Evolutionary conservation across 92 coral and sea anemone genomes (phyloP), one percentile per base, ranked within the genome.

Genomic region (Parazoanthus atlanticus): DNA sequence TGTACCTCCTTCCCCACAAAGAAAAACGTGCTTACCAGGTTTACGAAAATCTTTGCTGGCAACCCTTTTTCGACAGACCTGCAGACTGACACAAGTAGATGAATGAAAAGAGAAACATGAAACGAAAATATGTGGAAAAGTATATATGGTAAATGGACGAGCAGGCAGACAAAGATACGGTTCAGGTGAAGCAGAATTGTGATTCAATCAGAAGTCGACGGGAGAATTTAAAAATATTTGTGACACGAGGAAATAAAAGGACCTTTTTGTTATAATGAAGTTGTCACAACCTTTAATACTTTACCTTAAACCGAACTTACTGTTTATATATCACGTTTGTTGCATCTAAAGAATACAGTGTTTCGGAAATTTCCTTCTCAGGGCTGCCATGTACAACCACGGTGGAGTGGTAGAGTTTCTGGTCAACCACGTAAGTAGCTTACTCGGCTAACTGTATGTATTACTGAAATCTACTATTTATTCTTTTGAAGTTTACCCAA

Each of bases 321-420:
- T 61, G 69, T 61, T 23, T 1, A 21, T 21, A 23, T 21, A 61
- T 1, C 28, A 61, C 28, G 8, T 52, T 52, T 13, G 58, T 52
- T 52, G 19, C 58, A 52, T 11, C 31, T 69, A 26, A 5, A 16
- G 4, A 23, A 41, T 74, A 34, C 26, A 11, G 5, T 46, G 6
- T 76, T 5, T 43, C 19, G 17, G 31, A 8, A n/a, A 46, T 82
- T 34, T 25, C 19, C 30, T 36, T 88, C 72, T 26, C 85, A 95
- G 98, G 58, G 95, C 96, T 52, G 91, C 96, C 72, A 95, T 95
- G 98, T 93, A 90, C 58, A 93, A 95, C 78, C 98, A 95, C 86
- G 84, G 84, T 9, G 88, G 88, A 28, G 98, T 95, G 25, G 98
- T 95, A 12, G 84, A 93, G 64, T 93, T 93, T 86, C 86, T 95